These are phyloP conservation scores for Planiliza haematocheilus DNA, from an alignment of 2,113 vertebrate genomes.

Conservation along the genomic window DNA sequence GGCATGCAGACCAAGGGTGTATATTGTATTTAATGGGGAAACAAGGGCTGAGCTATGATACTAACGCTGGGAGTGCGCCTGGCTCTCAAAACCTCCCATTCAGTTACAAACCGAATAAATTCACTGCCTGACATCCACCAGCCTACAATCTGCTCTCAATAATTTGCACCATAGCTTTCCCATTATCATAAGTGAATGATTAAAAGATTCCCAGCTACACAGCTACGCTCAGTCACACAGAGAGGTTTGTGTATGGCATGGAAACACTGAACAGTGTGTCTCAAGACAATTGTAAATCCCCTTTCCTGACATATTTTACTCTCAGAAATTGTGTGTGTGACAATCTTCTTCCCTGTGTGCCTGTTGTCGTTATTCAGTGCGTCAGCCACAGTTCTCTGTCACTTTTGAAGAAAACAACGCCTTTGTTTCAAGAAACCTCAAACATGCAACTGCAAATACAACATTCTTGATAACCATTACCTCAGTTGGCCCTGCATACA, in stretches of 20 bases:
- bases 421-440: slow-evolving; percentile 29
- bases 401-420: slow-evolving; percentile 23
- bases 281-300: slow-evolving; percentile 33
- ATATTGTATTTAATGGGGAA: slow-evolving; percentile 24
- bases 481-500: slow-evolving; percentile 99
- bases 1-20: background rate
- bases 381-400: slow-evolving; percentile 14
- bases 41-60: slow-evolving; percentile 12
- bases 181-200: slow-evolving; percentile 63
- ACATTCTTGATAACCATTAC: slow-evolving; percentile 72
- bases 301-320: slow-evolving; percentile 59
- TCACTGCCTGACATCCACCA: slow-evolving; percentile 28
- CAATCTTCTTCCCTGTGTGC: background rate
- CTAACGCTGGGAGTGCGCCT: background rate
- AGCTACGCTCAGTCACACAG: slow-evolving; percentile 36
- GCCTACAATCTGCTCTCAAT: slow-evolving; percentile 64
- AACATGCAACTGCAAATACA: slow-evolving; percentile 11
- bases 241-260: slow-evolving; percentile 38
- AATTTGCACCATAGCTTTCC: slow-evolving; percentile 39
- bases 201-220: slow-evolving; percentile 53
- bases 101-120: slow-evolving; percentile 37
- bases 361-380: slow-evolving; percentile 23
- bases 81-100: slow-evolving; percentile 22
- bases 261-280: slow-evolving; percentile 43
- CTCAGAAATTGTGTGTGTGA: slow-evolving; percentile 22